Percentiles rank a stretch among this genome's conserved stretches.
Evolutionary conservation across 1,140 invertebrate species (phyloP).

Genomic region (Bombus vancouverensis): DNA sequence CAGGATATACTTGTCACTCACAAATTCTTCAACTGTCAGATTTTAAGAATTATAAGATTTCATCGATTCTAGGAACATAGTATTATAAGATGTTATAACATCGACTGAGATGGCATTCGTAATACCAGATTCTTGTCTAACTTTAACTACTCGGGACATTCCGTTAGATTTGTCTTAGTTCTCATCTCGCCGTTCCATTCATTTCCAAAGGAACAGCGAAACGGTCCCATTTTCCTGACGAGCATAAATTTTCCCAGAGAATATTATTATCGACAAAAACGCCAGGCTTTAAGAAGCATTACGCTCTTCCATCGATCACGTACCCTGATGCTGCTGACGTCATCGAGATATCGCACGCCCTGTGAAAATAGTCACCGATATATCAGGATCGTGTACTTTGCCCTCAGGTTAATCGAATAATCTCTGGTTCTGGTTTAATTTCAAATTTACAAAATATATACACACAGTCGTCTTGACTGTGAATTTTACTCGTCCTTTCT

Average conservation of each 20-base stretch:
- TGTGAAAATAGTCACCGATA: background rate
- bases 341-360: slow-evolving; percentile 22
- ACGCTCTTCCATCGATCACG: slow-evolving; percentile 3
- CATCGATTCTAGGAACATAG: no score
- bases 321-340: slow-evolving; percentile 15
- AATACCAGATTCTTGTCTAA: background rate
- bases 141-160: slow-evolving; percentile 15
- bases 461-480: no score
- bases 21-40: background rate
- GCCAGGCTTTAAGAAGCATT: slow-evolving; percentile 37
- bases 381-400: no score
- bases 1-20: background rate
- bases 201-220: background rate
- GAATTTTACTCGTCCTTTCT: no score
- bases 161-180: slow-evolving; percentile 1
- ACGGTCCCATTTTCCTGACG: slow-evolving; percentile 37
- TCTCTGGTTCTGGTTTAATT: no score
- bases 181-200: background rate
- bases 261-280: slow-evolving; percentile 52
- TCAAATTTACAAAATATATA: no score
- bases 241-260: slow-evolving; percentile 42
- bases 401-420: no score
- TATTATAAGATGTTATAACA: background rate
- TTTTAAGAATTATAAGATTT: background rate
- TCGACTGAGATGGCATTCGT: no score